Conservation (phyloP, 1,140 invertebrate species). For the Forficula auricularia region DNA sequence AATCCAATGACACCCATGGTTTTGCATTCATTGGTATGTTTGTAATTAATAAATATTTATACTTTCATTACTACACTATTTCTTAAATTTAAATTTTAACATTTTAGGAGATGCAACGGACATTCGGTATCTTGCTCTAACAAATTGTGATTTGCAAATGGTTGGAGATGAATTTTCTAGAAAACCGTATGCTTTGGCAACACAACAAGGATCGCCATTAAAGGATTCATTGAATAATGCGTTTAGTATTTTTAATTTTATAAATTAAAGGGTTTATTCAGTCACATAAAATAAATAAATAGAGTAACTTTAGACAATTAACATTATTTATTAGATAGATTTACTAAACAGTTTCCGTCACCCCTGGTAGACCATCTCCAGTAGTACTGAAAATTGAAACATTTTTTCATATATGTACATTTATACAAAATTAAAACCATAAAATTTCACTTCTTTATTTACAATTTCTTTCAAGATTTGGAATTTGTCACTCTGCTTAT, state of each 20-base stretch:
- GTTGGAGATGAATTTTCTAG: slow-evolving; percentile 91
- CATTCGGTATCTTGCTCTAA: slow-evolving; percentile 69
- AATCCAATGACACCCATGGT: slow-evolving; percentile 55
- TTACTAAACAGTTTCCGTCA: too few relatives aligned
- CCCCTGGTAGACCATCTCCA: too few relatives aligned
- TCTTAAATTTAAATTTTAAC: neutral
- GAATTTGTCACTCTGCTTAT: too few relatives aligned
- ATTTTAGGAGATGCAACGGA: slow-evolving; percentile 71
- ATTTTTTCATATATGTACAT: too few relatives aligned
- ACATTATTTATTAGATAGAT: too few relatives aligned
- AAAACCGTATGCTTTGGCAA: slow-evolving; percentile 90
- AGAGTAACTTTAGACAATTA: too few relatives aligned
- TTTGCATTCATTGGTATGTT: slow-evolving; percentile 74
- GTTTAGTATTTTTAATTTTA: slow-evolving; percentile 47
- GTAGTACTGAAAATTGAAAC: too few relatives aligned
- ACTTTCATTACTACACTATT: neutral
- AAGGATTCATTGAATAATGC: slow-evolving; percentile 82
- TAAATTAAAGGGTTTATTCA: too few relatives aligned
- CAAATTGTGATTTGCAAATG: slow-evolving; percentile 76
- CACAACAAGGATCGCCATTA: slow-evolving; percentile 85
- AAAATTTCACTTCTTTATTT: too few relatives aligned
- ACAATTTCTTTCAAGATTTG: too few relatives aligned
- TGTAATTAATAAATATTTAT: neutral
- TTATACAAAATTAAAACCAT: too few relatives aligned
- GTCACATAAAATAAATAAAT: too few relatives aligned